Base-by-base conservation (phyloP, 2,113 vertebrate species). In the Charadrius vociferus region DNA sequence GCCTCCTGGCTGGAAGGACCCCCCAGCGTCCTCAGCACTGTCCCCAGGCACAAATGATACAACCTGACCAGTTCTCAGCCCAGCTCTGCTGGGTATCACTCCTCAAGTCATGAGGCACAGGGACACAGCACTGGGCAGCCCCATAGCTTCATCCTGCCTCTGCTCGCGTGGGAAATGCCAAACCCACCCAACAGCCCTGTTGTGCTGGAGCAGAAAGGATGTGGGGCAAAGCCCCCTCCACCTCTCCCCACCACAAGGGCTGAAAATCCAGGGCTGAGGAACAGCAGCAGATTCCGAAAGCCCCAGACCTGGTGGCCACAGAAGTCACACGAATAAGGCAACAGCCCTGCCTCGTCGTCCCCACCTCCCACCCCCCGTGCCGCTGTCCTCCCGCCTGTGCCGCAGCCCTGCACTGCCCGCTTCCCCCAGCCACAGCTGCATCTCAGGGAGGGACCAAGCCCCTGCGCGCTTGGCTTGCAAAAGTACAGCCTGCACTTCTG, bases 401-500 rank as follows among this genome's bases (percentile, higher is more conserved):
- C 0, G 0, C 49, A 56, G 29, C 36, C 24, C 62, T 21, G 9
- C 1, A 2, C 65, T 62, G n/a, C 29, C 52, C 0, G 1, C 19
- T 63, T 50, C 10, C 41, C 19, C 9, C 39, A 56, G 73, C 7
- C 23, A 14, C 36, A 66, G n/a, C 55, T 65, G 23, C 62, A 59
- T 12, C 32, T 18, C 32, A 45, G 45, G 15, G 19, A 68, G 36
- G 43, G 47, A 63, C 34, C 18, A 53, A 79, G 53, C 30, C 37
- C 26, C 34, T 27, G 8, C 0, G 0, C 2, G 0, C 24, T 29
- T 66, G 32, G 15, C 68, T 71, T 72, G 30, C 19, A n/a, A 4
- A 87, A 77, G 36, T 16, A n/a, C 24, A 81, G 17, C 9, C 56
- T 0, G 1, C 17, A 36, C 10, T 49, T 59, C 47, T 68, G 18